These are phyloP conservation scores for Anabas testudineus DNA, from an alignment of 2,797 vertebrate genomes.

Conservation along the genomic window DNA sequence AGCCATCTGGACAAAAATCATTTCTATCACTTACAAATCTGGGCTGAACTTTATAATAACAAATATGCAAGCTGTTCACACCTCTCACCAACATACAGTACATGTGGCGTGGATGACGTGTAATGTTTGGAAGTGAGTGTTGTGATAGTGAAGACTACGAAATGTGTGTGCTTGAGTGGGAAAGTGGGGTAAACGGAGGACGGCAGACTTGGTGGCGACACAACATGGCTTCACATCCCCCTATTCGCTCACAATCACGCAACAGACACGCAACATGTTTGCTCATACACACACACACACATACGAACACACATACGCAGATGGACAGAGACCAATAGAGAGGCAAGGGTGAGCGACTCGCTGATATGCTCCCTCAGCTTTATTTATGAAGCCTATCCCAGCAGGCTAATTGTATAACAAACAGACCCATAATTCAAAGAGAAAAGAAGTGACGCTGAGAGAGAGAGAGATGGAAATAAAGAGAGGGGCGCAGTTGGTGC, in stretches of 20 bases:
- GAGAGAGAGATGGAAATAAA: constrained; percentile 60
- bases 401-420: constrained; percentile 87
- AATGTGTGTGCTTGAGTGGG: constrained; percentile 33
- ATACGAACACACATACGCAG: constrained; percentile 71
- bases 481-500: constrained; percentile 55
- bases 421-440: constrained; percentile 81
- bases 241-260: constrained; percentile 45
- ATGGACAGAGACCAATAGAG: constrained; percentile 65
- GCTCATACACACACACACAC: constrained; percentile 34
- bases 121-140: constrained; percentile 44
- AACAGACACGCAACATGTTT: constrained; percentile 54
- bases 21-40: constrained; percentile 64
- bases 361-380: constrained; percentile 73
- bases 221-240: constrained; percentile 42
- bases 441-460: constrained; percentile 52
- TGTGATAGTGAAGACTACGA: constrained; percentile 45
- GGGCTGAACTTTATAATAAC: constrained; percentile 66
- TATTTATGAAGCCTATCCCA: constrained; percentile 80
- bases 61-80: constrained; percentile 74
- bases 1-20: constrained; percentile 71
- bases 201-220: constrained; percentile 59
- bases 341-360: constrained; percentile 47
- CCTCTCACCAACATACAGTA: constrained; percentile 46
- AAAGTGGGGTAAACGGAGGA: constrained; percentile 26
- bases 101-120: constrained; percentile 67